phyloP scores from a whole-genome alignment of 2,888 invertebrate genomes.

The Sarcophaga caerulescens region DNA sequence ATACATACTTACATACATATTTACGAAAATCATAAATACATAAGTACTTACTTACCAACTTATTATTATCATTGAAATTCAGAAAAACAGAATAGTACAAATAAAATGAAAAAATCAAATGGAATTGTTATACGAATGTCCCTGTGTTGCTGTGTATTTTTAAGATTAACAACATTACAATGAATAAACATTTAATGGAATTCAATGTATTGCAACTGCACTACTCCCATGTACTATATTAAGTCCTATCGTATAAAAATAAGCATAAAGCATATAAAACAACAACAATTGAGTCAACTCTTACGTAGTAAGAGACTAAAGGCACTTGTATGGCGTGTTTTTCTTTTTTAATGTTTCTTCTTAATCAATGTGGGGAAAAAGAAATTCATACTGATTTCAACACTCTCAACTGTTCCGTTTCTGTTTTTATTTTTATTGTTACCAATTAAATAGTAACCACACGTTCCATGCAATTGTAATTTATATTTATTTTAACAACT shows the following conservation, averaged over 20 bases:
- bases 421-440: background rate
- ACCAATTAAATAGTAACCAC: background rate
- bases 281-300: too few relatives aligned
- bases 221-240: background rate
- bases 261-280: constrained; percentile 34
- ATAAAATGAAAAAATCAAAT: too few relatives aligned
- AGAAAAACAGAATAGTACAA: background rate
- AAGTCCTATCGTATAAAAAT: constrained; percentile 46
- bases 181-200: constrained; percentile 15
- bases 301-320: too few relatives aligned
- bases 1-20: background rate
- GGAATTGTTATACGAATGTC: too few relatives aligned
- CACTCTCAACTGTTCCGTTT: background rate
- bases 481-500: constrained; percentile 62
- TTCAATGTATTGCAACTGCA: background rate
- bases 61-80: constrained; percentile 39
- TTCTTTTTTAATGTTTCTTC: background rate
- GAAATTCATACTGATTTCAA: constrained; percentile 49
- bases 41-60: constrained; percentile 33
- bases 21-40: constrained; percentile 35
- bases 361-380: constrained; percentile 16
- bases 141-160: too few relatives aligned
- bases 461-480: constrained; percentile 50
- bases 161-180: background rate
- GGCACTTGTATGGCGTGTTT: background rate